Evolutionary conservation across 2,797 vertebrate species (phyloP), one percentile per base, ranked within the genome.

Genomic region (Myotis vivesi): DNA sequence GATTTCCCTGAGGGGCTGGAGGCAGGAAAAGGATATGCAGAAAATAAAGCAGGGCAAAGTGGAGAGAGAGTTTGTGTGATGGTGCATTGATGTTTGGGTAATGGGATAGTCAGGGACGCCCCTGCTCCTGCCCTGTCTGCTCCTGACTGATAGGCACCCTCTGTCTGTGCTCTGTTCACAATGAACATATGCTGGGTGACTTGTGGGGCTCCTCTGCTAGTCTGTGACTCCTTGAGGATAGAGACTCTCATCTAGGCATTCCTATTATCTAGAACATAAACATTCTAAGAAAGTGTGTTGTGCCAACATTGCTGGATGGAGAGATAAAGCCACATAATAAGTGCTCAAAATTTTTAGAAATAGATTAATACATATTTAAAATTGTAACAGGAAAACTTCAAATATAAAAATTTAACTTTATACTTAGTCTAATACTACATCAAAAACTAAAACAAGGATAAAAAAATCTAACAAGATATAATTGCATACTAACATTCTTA

Each of bases 321-420:
- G 36, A 59, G 13, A 62, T 25, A 87, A 90, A 90, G 86, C 23
- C 73, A 86, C 22, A 23, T 10, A 83, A 17, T 77, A 92, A 66
- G 9, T 68, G 28, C 41, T 92, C 57, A 75, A 85, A 55, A 71
- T 22, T 44, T 81, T 59, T 23, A 76, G 36, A 28, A 86, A 64
- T 19, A 90, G 12, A 53, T 30, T 66, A 64, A 79, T 77, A 86
- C 8, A 69, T 49, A 82, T 55, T 93, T 93, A 51, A 69, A 95
- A 87, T 46, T 20, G 19, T 55, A 72, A 68, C 19, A 87, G 53
- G 25, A 95, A 73, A 91, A 76, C 53, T 16, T 87, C 59, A 75
- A 87, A 87, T 57, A 51, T 76, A 87, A 80, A 95, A 90, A 81
- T n/a, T 77, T 71, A 49, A 76, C 71, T 62, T 93, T 87, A 64